phyloP scores from a whole-genome alignment of 2,888 invertebrate species.

The Eristalinus aeneus region DNA sequence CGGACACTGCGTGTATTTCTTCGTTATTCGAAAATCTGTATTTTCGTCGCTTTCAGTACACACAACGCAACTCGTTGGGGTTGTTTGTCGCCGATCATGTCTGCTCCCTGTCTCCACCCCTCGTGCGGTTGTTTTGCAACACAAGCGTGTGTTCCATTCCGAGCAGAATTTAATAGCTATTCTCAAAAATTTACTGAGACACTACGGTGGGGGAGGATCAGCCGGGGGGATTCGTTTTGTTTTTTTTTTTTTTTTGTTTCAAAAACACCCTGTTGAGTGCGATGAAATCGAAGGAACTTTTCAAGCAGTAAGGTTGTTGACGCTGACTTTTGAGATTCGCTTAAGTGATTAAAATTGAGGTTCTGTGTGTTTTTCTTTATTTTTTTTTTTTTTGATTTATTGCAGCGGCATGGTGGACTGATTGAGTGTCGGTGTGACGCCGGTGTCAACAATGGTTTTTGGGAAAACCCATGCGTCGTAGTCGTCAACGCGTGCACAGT shows the following conservation, averaged over 20 bases:
- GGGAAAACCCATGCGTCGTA: neutral
- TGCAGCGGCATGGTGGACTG: neutral
- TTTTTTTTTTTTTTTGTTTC: too few relatives aligned
- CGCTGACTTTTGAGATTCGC: slow-evolving; percentile 3
- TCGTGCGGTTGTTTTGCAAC: slow-evolving; percentile 17
- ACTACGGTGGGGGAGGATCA: neutral
- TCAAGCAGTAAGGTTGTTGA: slow-evolving; percentile 19
- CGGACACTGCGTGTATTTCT: neutral
- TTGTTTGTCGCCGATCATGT: neutral
- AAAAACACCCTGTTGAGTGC: neutral
- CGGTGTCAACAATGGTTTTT: neutral
- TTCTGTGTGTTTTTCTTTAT: slow-evolving; percentile 33
- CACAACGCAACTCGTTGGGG: neutral
- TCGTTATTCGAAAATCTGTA: neutral
- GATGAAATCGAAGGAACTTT: neutral
- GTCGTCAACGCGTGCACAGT: neutral
- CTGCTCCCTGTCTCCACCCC: neutral
- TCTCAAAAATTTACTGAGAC: slow-evolving; percentile 5
- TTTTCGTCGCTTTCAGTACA: neutral
- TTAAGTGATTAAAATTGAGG: neutral
- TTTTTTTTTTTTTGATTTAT: slow-evolving; percentile 12
- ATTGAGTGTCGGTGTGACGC: neutral
- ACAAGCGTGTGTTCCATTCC: slow-evolving; percentile 12
- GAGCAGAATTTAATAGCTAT: slow-evolving; percentile 25
- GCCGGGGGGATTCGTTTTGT: neutral